Base-by-base conservation (phyloP, 2,888 invertebrate species). In the Drepana falcataria region DNA sequence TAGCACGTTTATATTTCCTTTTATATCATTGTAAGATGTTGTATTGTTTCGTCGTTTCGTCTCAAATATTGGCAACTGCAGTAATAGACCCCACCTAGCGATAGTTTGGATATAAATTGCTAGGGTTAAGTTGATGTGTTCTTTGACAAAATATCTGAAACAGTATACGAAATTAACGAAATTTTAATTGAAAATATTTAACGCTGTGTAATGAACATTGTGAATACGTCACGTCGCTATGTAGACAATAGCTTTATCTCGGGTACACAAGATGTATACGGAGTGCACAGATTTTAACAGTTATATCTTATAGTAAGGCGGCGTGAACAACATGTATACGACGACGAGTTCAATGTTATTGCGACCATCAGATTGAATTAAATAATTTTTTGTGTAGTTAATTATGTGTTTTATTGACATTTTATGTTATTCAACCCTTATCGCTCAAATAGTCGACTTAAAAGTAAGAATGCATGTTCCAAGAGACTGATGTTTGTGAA, bases 371-470 rank as follows among this genome's bases (percentile, higher is more conserved):
- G 76, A 88, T 87, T 83, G 78, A 88, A 69, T 87, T 4, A 87
- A 90, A 88, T 90, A 91, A 88, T 89, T 90, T 90, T 90, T 91
- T 91, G 91, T 91, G 90, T 91, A 90, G 91, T 90, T 90, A 88
- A 9, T 44, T 63, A 54, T 41, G 58, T 65, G 68, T 73, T 68
- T 80, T 85, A 85, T 83, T 62, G 79, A 75, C 77, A 21, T 21
- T 21, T 21, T 21, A 21, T 21, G 21, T 21, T 21, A 21, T 21
- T 21, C 21, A 21, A 21, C 21, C 21, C 21, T 21, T 21, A 21
- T 21, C 21, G 21, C 21, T 21, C 21, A 21, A 21, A 21, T 21
- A 21, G 21, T 21, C 21, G 21, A 21, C 21, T 21, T 21, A 21
- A 21, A 21, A 21, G 21, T 21, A 21, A 21, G 21, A 21, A 21